Conservation (phyloP, 2,113 vertebrate species). For the Pluvianellus socialis region DNA sequence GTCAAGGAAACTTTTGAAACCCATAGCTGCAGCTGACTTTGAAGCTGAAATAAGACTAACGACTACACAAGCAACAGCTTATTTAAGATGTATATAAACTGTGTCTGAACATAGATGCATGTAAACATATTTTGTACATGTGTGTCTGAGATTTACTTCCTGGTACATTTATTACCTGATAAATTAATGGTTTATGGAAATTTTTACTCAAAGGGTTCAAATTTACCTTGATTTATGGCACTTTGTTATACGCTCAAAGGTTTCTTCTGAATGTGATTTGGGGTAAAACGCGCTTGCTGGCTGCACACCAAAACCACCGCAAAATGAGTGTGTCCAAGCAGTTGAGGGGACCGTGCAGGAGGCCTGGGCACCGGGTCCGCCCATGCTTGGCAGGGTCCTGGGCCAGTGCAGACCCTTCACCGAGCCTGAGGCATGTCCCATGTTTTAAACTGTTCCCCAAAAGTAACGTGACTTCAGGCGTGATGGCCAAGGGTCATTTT, state of each 20-base stretch:
- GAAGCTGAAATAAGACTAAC: background rate
- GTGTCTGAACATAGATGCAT: background rate
- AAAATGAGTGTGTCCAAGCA: fast-evolving
- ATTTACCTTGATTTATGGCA: background rate
- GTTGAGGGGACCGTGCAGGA: background rate
- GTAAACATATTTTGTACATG: background rate
- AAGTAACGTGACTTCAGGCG: background rate
- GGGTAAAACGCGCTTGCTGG: background rate
- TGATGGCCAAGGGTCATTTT: background rate
- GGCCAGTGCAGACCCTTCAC: background rate
- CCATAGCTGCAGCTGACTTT: background rate
- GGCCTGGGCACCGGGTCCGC: background rate
- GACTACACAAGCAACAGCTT: background rate
- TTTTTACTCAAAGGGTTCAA: background rate
- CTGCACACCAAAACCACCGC: background rate
- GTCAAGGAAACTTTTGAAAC: background rate
- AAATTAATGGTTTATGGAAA: background rate
- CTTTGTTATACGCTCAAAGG: background rate
- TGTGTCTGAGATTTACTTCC: background rate
- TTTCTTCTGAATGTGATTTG: background rate
- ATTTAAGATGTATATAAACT: background rate
- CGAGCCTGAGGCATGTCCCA: fast-evolving
- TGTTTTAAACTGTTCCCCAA: background rate
- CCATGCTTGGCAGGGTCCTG: background rate
- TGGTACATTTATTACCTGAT: background rate